These are phyloP conservation scores for Merluccius polli DNA, from an alignment of 2,797 vertebrate species.

Conservation along the genomic window DNA sequence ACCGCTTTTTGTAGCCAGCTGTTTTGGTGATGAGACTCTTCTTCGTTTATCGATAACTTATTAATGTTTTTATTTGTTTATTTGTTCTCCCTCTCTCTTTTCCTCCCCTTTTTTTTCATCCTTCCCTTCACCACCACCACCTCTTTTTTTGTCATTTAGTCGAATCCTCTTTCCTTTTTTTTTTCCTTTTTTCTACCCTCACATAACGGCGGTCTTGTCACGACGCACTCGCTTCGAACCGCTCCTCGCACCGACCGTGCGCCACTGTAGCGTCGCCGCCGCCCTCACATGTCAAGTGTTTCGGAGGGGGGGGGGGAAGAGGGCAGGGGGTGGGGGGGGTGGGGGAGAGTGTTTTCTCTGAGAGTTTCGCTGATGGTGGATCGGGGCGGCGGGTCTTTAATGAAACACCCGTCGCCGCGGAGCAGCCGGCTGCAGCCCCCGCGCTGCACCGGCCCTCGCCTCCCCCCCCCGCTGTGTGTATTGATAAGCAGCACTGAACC, in stretches of 20 bases:
- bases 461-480: conserved; percentile 61
- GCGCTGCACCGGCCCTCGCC: conserved; percentile 61
- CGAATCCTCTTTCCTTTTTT: too few relatives aligned
- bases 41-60: not conserved
- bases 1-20: not conserved
- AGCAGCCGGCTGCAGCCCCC: conserved; percentile 50
- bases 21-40: conserved; percentile 7
- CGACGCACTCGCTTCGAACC: too few relatives aligned
- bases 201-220: too few relatives aligned
- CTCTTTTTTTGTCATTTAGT: too few relatives aligned
- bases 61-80: not conserved
- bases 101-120: not conserved
- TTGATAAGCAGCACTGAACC: conserved; percentile 73
- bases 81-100: not conserved
- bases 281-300: not conserved
- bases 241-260: too few relatives aligned
- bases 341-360: conserved; percentile 3
- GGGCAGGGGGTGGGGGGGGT: not conserved
- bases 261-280: too few relatives aligned
- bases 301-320: not conserved
- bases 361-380: conserved; percentile 31
- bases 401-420: conserved; percentile 49
- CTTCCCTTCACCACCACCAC: too few relatives aligned
- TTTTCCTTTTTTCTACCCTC: too few relatives aligned
- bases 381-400: conserved; percentile 36